These are phyloP conservation scores for Lucilia cuprina DNA, from an alignment of 1,140 invertebrate species.

Conservation along the genomic window DNA sequence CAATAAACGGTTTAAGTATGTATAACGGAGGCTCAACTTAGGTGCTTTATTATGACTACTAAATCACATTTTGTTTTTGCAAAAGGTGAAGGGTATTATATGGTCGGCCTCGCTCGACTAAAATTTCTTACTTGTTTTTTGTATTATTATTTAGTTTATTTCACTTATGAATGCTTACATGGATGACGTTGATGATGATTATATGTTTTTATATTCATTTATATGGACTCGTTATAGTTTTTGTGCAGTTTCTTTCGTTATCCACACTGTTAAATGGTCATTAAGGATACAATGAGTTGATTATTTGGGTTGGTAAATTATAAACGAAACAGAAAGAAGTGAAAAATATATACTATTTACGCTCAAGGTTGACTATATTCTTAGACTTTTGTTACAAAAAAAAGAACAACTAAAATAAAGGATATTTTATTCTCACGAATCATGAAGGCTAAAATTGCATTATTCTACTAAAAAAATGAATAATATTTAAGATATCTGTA, in stretches of 20 bases:
- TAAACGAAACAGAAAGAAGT: neutral
- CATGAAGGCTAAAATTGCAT: neutral
- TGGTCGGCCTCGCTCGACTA: too few relatives aligned
- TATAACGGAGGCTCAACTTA: too few relatives aligned
- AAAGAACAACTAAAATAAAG: too few relatives aligned
- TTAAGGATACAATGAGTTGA: constrained; percentile 27
- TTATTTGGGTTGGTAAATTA: constrained; percentile 27
- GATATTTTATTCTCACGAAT: neutral
- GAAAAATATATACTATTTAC: neutral
- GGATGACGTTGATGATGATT: constrained; percentile 8
- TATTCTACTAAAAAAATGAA: neutral
- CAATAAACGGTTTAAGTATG: too few relatives aligned
- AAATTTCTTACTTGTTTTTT: too few relatives aligned
- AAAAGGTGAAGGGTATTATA: too few relatives aligned
- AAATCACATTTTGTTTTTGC: too few relatives aligned
- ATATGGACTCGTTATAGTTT: constrained; percentile 4
- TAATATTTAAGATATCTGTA: neutral
- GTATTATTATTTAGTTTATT: neutral
- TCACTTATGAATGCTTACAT: constrained; percentile 25
- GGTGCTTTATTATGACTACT: too few relatives aligned
- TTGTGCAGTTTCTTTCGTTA: neutral
- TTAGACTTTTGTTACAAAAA: too few relatives aligned
- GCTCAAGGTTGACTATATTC: neutral
- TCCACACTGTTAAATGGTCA: constrained; percentile 23
- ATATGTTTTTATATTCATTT: constrained; percentile 2